Percentiles rank a stretch among this genome's conserved stretches.
phyloP scores from a whole-genome alignment of 2,113 vertebrate genomes.

The Larimichthys crocea region DNA sequence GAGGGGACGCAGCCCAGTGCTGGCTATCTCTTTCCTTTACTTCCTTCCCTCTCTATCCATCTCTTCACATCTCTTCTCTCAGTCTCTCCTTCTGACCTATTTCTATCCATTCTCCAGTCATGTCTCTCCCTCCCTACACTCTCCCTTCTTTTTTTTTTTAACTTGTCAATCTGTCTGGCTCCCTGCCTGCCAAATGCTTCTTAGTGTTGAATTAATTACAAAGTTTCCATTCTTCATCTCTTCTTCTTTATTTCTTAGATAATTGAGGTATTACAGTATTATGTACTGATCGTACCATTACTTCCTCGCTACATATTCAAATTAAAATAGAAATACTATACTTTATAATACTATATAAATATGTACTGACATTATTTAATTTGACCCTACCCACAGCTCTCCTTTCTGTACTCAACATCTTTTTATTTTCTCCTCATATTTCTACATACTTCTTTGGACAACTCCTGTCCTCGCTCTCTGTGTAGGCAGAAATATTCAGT shows the following conservation, averaged over 20 bases:
- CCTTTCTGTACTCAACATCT: fast-evolving
- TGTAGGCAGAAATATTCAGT: slow-evolving; percentile 36
- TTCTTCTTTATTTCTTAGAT: slow-evolving; percentile 8
- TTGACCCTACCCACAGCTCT: neutral
- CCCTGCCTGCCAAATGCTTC: slow-evolving; percentile 36
- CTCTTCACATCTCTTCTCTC: slow-evolving; percentile 37
- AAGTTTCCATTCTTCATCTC: slow-evolving; percentile 46
- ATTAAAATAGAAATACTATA: too few species aligned
- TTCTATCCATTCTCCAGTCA: slow-evolving; percentile 71
- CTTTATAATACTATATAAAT: too few species aligned
- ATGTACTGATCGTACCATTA: neutral
- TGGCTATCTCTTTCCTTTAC: slow-evolving; percentile 37
- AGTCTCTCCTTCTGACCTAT: slow-evolving; percentile 75
- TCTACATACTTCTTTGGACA: slow-evolving; percentile 18
- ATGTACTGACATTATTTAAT: neutral
- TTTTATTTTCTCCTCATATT: slow-evolving; percentile 20
- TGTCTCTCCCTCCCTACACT: slow-evolving; percentile 33
- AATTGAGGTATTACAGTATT: slow-evolving; percentile 6
- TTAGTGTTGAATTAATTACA: slow-evolving; percentile 51
- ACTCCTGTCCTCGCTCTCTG: neutral
- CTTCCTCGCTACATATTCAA: neutral
- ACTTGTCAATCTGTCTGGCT: slow-evolving; percentile 58
- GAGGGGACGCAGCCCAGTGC: slow-evolving; percentile 8
- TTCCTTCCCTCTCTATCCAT: slow-evolving; percentile 42
- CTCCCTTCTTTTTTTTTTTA: slow-evolving; percentile 29